Conservation (phyloP, 2,888 invertebrate genomes). For the Drosophila antonietae region DNA sequence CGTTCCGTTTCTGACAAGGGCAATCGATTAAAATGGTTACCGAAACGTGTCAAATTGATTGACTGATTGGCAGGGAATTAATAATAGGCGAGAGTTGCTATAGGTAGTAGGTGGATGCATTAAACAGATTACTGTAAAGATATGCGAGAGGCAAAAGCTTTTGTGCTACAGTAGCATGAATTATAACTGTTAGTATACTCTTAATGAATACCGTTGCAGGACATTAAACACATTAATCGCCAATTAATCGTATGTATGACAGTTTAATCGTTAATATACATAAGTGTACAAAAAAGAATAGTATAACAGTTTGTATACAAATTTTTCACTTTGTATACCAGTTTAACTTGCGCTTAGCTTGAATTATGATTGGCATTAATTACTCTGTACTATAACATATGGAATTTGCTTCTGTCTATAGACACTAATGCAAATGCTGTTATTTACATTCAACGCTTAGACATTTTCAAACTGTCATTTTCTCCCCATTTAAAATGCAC, state of each 20-base stretch:
- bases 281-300: too few relatives aligned
- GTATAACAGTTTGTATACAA: neutral
- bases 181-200: neutral
- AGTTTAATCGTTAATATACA: neutral
- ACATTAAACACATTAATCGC: neutral
- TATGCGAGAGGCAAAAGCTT: neutral
- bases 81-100: slow-evolving; percentile 3
- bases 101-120: neutral
- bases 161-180: neutral
- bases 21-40: slow-evolving; percentile 38
- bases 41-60: slow-evolving; percentile 43
- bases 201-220: neutral
- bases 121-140: neutral
- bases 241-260: neutral
- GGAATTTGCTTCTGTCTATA: neutral
- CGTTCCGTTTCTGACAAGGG: slow-evolving; percentile 18
- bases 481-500: slow-evolving; percentile 6
- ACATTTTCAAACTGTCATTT: slow-evolving; percentile 24
- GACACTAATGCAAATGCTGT: neutral
- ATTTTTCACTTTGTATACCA: neutral
- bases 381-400: neutral
- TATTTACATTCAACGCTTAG: neutral
- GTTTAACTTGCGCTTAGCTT: neutral
- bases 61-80: slow-evolving; percentile 13
- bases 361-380: neutral